Evolutionary conservation across 1,140 invertebrate species (phyloP).

Genomic region (Drosophila biarmipes): DNA sequence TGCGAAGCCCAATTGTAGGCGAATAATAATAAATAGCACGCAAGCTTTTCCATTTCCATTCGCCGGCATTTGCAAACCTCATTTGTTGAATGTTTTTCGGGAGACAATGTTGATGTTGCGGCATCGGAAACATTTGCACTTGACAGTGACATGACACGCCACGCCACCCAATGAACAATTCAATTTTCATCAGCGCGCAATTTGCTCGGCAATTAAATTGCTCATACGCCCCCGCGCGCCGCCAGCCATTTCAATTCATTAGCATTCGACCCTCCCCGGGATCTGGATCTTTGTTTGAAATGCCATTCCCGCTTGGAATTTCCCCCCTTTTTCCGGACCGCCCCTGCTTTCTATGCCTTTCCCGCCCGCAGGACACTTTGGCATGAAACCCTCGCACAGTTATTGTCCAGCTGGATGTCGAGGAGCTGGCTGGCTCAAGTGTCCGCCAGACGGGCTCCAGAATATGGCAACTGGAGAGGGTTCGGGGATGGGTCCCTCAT

Average conservation of each 20-base stretch:
- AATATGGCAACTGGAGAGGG: constrained; percentile 6
- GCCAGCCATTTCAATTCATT: constrained; percentile 74
- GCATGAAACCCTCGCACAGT: constrained; percentile 49
- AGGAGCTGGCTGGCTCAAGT: constrained; percentile 54
- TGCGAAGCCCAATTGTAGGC: constrained; percentile 12
- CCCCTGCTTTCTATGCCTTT: background rate
- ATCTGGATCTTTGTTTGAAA: constrained; percentile 21
- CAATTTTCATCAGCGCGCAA: constrained; percentile 53
- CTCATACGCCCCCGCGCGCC: constrained; percentile 55
- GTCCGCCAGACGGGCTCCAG: constrained; percentile 44
- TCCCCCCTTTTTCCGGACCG: constrained; percentile 1
- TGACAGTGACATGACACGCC: constrained; percentile 67
- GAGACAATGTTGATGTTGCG: constrained; percentile 55
- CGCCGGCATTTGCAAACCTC: constrained; percentile 48
- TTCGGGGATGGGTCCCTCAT: constrained; percentile 6
- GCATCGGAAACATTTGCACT: constrained; percentile 67
- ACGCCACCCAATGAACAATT: constrained; percentile 49
- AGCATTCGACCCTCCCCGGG: constrained; percentile 53
- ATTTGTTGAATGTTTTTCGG: constrained; percentile 44
- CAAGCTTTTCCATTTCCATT: constrained; percentile 30
- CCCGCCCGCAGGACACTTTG: constrained; percentile 54
- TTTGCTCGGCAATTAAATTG: constrained; percentile 71
- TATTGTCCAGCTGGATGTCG: constrained; percentile 48
- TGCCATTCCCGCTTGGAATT: constrained; percentile 21
- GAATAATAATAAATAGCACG: constrained; percentile 40